These are phyloP conservation scores for Hippopotamus amphibius DNA, from an alignment of 2,113 vertebrate genomes.

Conservation along the genomic window DNA sequence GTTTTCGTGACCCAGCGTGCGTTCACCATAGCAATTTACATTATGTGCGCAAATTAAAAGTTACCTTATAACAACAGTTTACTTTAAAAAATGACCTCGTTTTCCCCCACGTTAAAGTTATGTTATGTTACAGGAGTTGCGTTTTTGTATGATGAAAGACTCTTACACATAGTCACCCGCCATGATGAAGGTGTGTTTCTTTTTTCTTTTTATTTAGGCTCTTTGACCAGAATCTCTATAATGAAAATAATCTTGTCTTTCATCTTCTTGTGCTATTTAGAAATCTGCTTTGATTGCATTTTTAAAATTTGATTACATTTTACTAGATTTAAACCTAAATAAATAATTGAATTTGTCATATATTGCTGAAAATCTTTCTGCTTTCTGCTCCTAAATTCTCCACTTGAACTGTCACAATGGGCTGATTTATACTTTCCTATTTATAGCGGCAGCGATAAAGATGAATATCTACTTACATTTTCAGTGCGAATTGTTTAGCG, in stretches of 20 bases:
- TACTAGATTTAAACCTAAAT: conserved; percentile 57
- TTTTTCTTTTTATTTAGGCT: conserved; percentile 47
- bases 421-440: conserved; percentile 64
- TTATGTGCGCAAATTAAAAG: conserved; percentile 89
- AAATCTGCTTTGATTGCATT: conserved; percentile 62
- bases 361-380: conserved; percentile 39
- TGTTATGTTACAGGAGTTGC: conserved; percentile 77
- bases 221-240: conserved; percentile 48
- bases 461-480: conserved; percentile 63
- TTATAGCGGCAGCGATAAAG: conserved; percentile 46
- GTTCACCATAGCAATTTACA: conserved; percentile 87
- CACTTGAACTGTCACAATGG: neutral
- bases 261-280: neutral
- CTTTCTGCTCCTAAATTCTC: conserved; percentile 58
- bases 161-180: conserved; percentile 29
- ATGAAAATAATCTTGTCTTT: conserved; percentile 64
- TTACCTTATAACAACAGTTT: conserved; percentile 87
- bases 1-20: conserved; percentile 91
- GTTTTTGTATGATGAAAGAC: conserved; percentile 77
- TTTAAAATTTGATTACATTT: conserved; percentile 54
- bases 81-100: conserved; percentile 83
- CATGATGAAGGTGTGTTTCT: conserved; percentile 41
- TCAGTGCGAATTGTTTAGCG: conserved; percentile 54
- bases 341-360: conserved; percentile 67
- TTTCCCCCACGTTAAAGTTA: conserved; percentile 73